A percentile compares a stretch with the other conserved stretches of the same genome.
Evolutionary conservation across 2,888 invertebrate genomes (phyloP).

Genomic region (Thymelicus sylvestris): DNA sequence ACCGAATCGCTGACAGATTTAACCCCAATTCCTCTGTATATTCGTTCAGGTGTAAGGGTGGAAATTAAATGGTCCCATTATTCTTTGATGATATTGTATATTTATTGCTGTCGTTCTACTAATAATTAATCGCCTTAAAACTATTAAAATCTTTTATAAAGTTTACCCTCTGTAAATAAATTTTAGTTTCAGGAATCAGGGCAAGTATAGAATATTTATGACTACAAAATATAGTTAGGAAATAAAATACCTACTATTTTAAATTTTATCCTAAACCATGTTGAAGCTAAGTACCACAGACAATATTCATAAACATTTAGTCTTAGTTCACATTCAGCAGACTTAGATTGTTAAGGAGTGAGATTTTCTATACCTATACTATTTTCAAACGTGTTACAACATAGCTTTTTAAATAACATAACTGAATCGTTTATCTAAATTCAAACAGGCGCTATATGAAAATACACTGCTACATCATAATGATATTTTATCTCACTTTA

Average conservation of each 20-base stretch:
- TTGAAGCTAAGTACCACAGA: constrained; percentile 12
- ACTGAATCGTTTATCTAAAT: not conserved
- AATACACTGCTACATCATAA: constrained; percentile 7
- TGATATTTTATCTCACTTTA: not conserved
- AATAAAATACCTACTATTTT: constrained; percentile 17
- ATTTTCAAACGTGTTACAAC: constrained; percentile 1
- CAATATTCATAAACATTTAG: constrained; percentile 13
- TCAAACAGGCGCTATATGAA: not conserved
- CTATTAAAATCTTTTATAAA: constrained; percentile 21
- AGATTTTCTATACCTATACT: not conserved
- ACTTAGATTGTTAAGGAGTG: not conserved
- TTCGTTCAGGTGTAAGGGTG: constrained; percentile 14
- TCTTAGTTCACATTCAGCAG: constrained; percentile 1
- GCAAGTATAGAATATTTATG: constrained; percentile 10
- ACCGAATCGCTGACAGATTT: no score
- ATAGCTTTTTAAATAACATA: not conserved
- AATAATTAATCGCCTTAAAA: constrained; percentile 20
- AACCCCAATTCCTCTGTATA: constrained; percentile 33
- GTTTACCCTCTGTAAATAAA: constrained; percentile 29
- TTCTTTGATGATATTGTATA: constrained; percentile 23
- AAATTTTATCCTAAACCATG: not conserved
- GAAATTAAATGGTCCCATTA: constrained; percentile 37
- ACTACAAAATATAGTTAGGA: constrained; percentile 22
- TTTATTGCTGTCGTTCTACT: constrained; percentile 25
- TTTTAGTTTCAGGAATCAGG: constrained; percentile 22